A percentile compares a stretch with the other conserved stretches of the same genome.
These are phyloP conservation scores for Campoplex nolae DNA, from an alignment of 2,888 invertebrate species.

Conservation along the genomic window DNA sequence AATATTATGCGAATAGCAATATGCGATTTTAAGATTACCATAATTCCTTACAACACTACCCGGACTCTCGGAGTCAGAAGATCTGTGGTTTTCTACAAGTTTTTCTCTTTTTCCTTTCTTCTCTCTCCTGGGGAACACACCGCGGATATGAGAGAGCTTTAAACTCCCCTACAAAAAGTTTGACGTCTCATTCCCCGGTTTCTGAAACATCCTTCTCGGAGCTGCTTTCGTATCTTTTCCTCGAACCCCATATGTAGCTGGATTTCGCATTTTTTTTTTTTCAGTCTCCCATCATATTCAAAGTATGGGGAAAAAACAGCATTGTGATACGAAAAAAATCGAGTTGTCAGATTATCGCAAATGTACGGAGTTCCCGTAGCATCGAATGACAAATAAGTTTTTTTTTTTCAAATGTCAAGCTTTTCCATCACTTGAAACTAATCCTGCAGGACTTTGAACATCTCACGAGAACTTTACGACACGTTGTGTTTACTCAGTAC, in stretches of 20 bases:
- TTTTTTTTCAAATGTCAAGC: neutral
- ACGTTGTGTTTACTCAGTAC: neutral
- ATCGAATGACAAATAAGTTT: neutral
- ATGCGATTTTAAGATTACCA: conserved; percentile 78
- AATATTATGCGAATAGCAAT: conserved; percentile 72
- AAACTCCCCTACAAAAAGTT: conserved; percentile 60
- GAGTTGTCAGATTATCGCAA: conserved; percentile 26
- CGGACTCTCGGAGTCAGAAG: conserved; percentile 44
- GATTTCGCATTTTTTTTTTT: neutral
- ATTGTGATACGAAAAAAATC: conserved; percentile 7
- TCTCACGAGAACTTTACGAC: too few relatives aligned
- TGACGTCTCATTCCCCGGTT: conserved; percentile 57
- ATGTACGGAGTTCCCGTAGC: neutral
- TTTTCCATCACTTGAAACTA: too few relatives aligned
- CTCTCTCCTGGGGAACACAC: conserved; percentile 48
- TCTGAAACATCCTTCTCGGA: conserved; percentile 33
- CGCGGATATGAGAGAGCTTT: conserved; percentile 55
- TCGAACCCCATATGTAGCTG: conserved; percentile 15
- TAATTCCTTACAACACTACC: conserved; percentile 74
- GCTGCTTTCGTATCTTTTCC: conserved; percentile 8
- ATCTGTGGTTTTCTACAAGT: conserved; percentile 48
- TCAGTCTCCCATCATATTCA: conserved; percentile 26
- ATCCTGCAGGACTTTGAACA: too few relatives aligned
- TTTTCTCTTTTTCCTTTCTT: conserved; percentile 38
- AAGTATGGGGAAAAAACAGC: conserved; percentile 25